A percentile compares a stretch with the other conserved stretches of the same genome.
phyloP scores from a whole-genome alignment of 1,140 invertebrate species.

The Marisa cornuarietis region DNA sequence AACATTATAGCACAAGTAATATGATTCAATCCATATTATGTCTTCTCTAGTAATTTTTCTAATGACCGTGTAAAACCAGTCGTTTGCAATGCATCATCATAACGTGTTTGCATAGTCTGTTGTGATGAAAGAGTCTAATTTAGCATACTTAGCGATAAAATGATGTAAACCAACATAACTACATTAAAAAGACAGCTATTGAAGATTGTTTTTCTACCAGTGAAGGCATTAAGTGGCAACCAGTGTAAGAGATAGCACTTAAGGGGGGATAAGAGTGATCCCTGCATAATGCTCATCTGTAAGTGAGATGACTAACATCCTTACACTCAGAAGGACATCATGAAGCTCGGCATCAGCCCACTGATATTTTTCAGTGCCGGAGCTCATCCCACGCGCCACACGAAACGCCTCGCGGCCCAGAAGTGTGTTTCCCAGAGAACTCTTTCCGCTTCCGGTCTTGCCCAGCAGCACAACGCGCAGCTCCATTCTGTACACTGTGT shows the following conservation, averaged over 20 bases:
- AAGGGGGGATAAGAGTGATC: too few relatives aligned
- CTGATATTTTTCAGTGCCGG: slow-evolving; percentile 14
- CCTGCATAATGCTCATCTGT: background rate
- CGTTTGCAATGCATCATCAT: too few relatives aligned
- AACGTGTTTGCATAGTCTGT: too few relatives aligned
- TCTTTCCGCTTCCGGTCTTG: slow-evolving; percentile 8
- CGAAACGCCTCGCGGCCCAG: background rate
- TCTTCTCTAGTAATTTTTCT: too few relatives aligned
- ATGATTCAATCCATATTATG: too few relatives aligned
- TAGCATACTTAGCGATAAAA: background rate
- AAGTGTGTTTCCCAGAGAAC: background rate
- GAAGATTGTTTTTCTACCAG: too few relatives aligned
- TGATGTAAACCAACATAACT: background rate
- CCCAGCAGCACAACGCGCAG: slow-evolving; percentile 2
- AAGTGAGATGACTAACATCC: background rate
- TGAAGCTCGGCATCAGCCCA: background rate
- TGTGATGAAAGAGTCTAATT: too few relatives aligned
- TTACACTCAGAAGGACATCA: background rate
- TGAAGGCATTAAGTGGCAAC: too few relatives aligned
- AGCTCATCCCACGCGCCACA: slow-evolving; percentile 1
- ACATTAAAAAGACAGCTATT: background rate
- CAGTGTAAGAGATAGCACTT: too few relatives aligned
- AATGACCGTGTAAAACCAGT: too few relatives aligned
- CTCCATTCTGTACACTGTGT: too few relatives aligned
- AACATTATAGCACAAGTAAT: too few relatives aligned